phyloP scores from a whole-genome alignment of 2,888 invertebrate species.

The Nyleta sp. region DNA sequence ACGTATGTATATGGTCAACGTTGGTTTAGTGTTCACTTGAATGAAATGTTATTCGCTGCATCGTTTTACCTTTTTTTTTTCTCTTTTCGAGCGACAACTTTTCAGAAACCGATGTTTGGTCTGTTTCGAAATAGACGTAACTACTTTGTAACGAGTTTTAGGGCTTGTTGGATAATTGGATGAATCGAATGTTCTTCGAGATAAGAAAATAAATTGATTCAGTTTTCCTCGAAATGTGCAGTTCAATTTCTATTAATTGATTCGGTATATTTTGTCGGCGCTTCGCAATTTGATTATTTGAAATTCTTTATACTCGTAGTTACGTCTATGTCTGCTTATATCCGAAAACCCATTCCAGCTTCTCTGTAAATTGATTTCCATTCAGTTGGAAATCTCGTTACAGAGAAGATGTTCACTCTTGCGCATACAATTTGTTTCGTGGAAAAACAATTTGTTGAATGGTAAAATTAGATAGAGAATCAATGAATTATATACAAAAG shows the following conservation, averaged over 20 bases:
- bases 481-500: constrained; percentile 38
- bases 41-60: constrained; percentile 60
- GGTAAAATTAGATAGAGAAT: not conserved
- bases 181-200: not conserved
- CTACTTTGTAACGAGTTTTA: constrained; percentile 1
- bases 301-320: constrained; percentile 14
- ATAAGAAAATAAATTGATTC: not conserved
- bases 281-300: not conserved
- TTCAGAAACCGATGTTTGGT: not conserved
- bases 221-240: too few species aligned
- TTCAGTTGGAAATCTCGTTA: constrained; percentile 1
- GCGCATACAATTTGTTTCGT: too few species aligned
- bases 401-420: too few species aligned
- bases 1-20: too few species aligned
- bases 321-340: constrained; percentile 18
- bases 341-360: not conserved
- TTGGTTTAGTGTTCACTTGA: constrained; percentile 47
- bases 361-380: constrained; percentile 16
- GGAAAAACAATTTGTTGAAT: not conserved
- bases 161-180: not conserved
- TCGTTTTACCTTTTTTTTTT: not conserved
- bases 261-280: too few species aligned
- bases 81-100: constrained; percentile 14
- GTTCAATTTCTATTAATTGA: too few species aligned
- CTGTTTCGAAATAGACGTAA: constrained; percentile 8